A percentile compares a stretch with the other conserved stretches of the same genome.
These are phyloP conservation scores for Sebastes flavidus DNA, from an alignment of 2,797 vertebrate species.

Conservation along the genomic window DNA sequence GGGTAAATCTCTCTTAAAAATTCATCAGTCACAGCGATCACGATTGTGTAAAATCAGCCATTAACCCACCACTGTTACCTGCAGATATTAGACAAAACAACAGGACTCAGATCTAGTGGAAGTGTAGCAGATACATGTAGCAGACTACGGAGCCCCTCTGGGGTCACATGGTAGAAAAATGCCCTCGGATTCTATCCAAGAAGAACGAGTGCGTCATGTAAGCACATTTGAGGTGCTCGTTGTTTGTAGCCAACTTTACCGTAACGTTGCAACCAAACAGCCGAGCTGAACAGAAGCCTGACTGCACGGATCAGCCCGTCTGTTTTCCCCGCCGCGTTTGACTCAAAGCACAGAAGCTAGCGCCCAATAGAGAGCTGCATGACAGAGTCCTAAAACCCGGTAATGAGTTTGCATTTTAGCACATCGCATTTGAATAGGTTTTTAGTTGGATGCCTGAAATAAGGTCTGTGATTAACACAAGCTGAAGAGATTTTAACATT, in stretches of 20 bases:
- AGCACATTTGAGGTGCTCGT: not conserved
- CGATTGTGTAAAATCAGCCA: not conserved
- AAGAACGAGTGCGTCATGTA: not conserved
- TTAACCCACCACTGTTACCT: not conserved
- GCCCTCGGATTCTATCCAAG: rapidly evolving
- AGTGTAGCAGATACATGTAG: slow-evolving; percentile 67
- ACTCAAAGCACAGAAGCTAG: rapidly evolving
- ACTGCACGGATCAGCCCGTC: too few relatives aligned
- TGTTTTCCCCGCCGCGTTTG: too few relatives aligned
- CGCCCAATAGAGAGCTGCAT: too few relatives aligned
- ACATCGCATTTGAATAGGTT: too few relatives aligned
- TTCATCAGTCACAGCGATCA: slow-evolving; percentile 4
- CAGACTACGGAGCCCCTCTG: slow-evolving; percentile 12
- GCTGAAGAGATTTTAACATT: too few relatives aligned
- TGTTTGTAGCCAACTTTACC: not conserved
- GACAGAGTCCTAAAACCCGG: too few relatives aligned
- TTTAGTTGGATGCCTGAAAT: too few relatives aligned
- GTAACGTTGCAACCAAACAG: not conserved
- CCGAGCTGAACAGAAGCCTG: rapidly evolving
- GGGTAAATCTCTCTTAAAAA: slow-evolving; percentile 23
- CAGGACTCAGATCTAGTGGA: slow-evolving; percentile 2
- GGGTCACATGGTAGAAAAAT: not conserved
- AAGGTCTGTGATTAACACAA: too few relatives aligned
- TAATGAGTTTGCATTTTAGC: too few relatives aligned
- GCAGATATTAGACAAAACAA: not conserved